phyloP scores from a whole-genome alignment of 2,113 vertebrate species.

The Romanogobio albipinnatus region DNA sequence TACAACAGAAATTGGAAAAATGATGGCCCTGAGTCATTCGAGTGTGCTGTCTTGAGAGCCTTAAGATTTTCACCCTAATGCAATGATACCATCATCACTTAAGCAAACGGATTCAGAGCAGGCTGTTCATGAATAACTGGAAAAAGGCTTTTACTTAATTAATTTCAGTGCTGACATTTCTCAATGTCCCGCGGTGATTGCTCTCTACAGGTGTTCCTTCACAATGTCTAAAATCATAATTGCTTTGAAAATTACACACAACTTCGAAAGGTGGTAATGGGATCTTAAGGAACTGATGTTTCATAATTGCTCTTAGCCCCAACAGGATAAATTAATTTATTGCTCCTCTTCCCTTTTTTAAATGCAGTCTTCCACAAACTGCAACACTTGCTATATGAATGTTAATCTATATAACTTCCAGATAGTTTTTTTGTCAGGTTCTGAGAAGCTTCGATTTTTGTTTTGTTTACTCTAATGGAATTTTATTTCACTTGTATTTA shows the following conservation, averaged over 20 bases:
- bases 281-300: constrained; percentile 20
- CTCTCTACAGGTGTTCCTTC: constrained; percentile 70
- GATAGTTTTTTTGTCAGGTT: background rate
- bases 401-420: background rate
- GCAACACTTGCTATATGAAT: background rate
- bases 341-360: constrained; percentile 45
- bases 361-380: background rate
- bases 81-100: constrained; percentile 73
- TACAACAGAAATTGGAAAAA: background rate
- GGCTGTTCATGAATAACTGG: constrained; percentile 72
- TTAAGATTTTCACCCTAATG: background rate
- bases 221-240: constrained; percentile 76
- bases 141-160: constrained; percentile 73
- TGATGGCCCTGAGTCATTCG: background rate
- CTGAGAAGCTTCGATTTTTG: background rate
- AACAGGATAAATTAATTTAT: constrained; percentile 67
- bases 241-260: constrained; percentile 72
- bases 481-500: background rate
- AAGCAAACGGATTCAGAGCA: constrained; percentile 49
- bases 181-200: constrained; percentile 68
- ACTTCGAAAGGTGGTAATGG: constrained; percentile 63
- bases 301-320: constrained; percentile 54
- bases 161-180: constrained; percentile 74
- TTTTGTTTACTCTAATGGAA: background rate
- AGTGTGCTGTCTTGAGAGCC: background rate